Percentiles rank a stretch among this genome's conserved stretches.
phyloP scores from a whole-genome alignment of 2,797 vertebrate genomes.

The Cynodonichthys magdalenae region DNA sequence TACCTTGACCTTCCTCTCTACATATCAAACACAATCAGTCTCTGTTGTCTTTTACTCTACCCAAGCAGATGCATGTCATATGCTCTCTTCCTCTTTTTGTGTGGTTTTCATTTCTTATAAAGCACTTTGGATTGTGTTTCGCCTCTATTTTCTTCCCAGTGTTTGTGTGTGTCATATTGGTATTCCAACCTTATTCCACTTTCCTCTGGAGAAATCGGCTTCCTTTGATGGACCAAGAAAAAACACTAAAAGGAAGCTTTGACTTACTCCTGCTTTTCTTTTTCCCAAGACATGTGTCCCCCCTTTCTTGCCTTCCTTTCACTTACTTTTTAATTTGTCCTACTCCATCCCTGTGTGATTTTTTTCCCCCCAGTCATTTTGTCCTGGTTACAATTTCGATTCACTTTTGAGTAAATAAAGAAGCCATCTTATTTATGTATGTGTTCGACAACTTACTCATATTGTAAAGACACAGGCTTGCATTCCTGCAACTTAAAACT shows the following conservation, averaged over 20 bases:
- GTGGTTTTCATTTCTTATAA: conserved; percentile 36
- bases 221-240: conserved; percentile 56
- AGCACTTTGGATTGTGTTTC: conserved; percentile 55
- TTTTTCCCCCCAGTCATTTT: conserved; percentile 21
- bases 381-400: conserved; percentile 30
- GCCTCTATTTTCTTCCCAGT: conserved; percentile 31
- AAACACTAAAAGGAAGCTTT: conserved; percentile 56
- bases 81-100: conserved; percentile 14
- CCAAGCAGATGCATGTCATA: conserved; percentile 44
- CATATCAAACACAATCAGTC: conserved; percentile 46
- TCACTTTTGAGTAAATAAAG: conserved; percentile 14
- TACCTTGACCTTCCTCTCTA: conserved; percentile 57
- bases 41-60: conserved; percentile 26
- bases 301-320: conserved; percentile 33
- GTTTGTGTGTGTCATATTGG: conserved; percentile 42
- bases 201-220: conserved; percentile 60
- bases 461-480: conserved; percentile 16
- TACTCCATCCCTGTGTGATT: conserved; percentile 27
- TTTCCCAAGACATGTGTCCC: conserved; percentile 16
- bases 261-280: conserved; percentile 38
- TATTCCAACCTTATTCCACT: conserved; percentile 52
- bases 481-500: conserved; percentile 24
- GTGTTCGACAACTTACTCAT: conserved; percentile 23
- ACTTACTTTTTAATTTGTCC: conserved; percentile 45
- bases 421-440: conserved; percentile 17